Evolutionary conservation across 2,113 vertebrate species (phyloP).

Genomic region (Calyptommatus sinebrachiatus): DNA sequence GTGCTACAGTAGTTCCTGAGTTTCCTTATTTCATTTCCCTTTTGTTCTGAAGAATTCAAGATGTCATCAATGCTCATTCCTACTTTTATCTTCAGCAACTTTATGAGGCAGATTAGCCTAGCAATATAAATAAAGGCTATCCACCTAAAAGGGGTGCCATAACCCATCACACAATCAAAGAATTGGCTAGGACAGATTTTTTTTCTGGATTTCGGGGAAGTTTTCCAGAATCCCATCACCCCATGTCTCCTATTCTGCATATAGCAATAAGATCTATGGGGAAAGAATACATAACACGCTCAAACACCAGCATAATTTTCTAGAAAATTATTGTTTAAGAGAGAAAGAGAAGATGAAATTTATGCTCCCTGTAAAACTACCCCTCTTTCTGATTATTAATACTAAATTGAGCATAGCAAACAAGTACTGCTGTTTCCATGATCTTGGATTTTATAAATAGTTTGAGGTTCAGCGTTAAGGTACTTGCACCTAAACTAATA

Average conservation of each 20-base stretch:
- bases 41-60: too few species aligned
- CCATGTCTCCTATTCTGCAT: neutral
- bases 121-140: too few species aligned
- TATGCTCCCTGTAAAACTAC: constrained; percentile 69
- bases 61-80: neutral
- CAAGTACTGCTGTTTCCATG: constrained; percentile 64
- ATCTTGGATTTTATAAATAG: constrained; percentile 73
- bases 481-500: constrained; percentile 43
- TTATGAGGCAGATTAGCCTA: neutral
- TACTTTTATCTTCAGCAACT: neutral
- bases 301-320: constrained; percentile 57
- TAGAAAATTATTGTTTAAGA: constrained; percentile 58
- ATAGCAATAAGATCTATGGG: constrained; percentile 31
- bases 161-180: neutral
- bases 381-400: constrained; percentile 75
- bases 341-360: constrained; percentile 59
- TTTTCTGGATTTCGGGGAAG: neutral
- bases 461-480: constrained; percentile 57
- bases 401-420: constrained; percentile 78
- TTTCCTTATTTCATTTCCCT: too few species aligned
- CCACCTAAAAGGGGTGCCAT: too few species aligned
- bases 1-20: too few species aligned
- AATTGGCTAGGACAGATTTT: neutral
- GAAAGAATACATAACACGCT: constrained; percentile 45
- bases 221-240: neutral